Conservation (phyloP, 1,140 invertebrate species). For the Drosophila auraria region DNA sequence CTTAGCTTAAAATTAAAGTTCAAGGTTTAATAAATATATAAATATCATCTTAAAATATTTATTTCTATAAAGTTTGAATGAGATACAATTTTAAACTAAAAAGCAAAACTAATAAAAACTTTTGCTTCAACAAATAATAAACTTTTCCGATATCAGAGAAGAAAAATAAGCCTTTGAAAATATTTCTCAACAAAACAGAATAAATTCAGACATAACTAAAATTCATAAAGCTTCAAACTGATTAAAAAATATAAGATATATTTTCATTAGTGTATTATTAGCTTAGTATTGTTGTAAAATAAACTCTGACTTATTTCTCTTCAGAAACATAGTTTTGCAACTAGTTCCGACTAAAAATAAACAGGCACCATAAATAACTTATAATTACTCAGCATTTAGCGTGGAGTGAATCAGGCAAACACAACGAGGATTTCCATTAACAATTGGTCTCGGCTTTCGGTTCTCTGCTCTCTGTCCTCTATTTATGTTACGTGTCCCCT, state of each 20-base stretch:
- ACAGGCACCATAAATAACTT: slow-evolving; percentile 35
- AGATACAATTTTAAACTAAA: neutral
- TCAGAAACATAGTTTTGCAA: neutral
- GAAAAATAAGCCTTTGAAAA: neutral
- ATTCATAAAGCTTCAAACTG: no score
- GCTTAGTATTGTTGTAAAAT: no score
- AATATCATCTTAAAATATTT: no score
- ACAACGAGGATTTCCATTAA: slow-evolving; percentile 33
- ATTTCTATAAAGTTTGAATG: neutral
- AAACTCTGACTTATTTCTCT: neutral
- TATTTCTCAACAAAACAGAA: neutral
- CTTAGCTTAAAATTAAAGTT: neutral
- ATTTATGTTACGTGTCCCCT: slow-evolving; percentile 1
- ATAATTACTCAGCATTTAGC: slow-evolving; percentile 33
- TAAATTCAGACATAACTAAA: no score
- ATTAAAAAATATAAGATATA: no score
- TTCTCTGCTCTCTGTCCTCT: no score
- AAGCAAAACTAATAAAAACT: neutral
- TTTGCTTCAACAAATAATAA: neutral
- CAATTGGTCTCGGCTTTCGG: slow-evolving; percentile 26
- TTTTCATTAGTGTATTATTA: no score
- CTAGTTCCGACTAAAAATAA: slow-evolving; percentile 8
- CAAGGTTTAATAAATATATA: neutral
- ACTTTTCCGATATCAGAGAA: neutral
- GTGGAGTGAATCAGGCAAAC: slow-evolving; percentile 4